These are phyloP conservation scores for Tinea semifulvella DNA, from an alignment of 2,888 invertebrate species.

Conservation along the genomic window DNA sequence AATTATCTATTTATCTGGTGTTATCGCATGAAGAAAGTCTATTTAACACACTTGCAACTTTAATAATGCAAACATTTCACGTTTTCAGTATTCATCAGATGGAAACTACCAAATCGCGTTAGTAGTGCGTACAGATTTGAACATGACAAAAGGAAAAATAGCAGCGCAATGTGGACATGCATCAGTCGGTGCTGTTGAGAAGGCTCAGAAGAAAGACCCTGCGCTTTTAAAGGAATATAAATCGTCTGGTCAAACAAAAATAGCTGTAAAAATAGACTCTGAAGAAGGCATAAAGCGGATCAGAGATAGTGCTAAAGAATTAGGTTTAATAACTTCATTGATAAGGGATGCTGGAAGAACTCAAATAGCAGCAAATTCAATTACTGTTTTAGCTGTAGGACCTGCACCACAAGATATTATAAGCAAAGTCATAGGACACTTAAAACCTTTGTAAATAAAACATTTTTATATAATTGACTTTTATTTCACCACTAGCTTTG, in stretches of 20 bases:
- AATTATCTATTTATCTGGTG: too few species aligned
- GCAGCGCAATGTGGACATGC: slow-evolving; percentile 89
- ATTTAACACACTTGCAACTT: too few species aligned
- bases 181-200: slow-evolving; percentile 79
- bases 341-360: slow-evolving; percentile 87
- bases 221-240: slow-evolving; percentile 55
- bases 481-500: too few species aligned
- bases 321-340: slow-evolving; percentile 70
- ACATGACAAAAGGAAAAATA: slow-evolving; percentile 90
- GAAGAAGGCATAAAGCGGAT: slow-evolving; percentile 71
- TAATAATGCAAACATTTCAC: background rate
- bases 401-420: slow-evolving; percentile 74
- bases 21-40: too few species aligned
- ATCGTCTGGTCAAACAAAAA: slow-evolving; percentile 76
- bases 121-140: slow-evolving; percentile 80
- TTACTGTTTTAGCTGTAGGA: slow-evolving; percentile 84
- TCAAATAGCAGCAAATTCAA: slow-evolving; percentile 80
- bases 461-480: too few species aligned
- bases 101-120: slow-evolving; percentile 62
- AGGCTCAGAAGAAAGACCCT: slow-evolving; percentile 60
- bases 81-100: slow-evolving; percentile 7
- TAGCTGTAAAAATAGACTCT: slow-evolving; percentile 75
- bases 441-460: slow-evolving; percentile 76
- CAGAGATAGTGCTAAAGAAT: slow-evolving; percentile 64
- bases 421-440: slow-evolving; percentile 78